phyloP scores from a whole-genome alignment of 1,140 invertebrate genomes.

The Papilio xuthus region DNA sequence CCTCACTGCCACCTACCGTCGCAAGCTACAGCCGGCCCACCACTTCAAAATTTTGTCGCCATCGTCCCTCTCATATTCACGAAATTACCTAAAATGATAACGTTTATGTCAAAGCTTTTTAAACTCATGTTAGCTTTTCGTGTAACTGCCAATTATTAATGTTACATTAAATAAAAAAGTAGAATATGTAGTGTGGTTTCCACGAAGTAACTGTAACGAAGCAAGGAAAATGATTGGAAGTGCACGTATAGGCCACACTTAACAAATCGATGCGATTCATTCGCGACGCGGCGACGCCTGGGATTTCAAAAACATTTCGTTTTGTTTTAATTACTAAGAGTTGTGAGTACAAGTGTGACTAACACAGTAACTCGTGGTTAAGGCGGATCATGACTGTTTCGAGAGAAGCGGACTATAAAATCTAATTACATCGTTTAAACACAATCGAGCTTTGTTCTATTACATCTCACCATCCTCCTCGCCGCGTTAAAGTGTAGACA shows the following conservation, averaged over 20 bases:
- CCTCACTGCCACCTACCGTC: constrained; percentile 35
- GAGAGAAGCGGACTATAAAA: constrained; percentile 58
- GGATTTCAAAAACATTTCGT: constrained; percentile 25
- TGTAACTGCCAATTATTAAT: neutral
- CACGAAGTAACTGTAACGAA: neutral
- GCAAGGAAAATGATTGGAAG: neutral
- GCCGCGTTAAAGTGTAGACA: constrained; percentile 6
- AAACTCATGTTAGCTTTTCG: neutral
- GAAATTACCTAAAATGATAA: neutral
- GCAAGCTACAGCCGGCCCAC: neutral
- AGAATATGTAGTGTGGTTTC: neutral
- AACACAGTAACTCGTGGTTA: constrained; percentile 48
- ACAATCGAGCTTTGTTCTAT: constrained; percentile 37
- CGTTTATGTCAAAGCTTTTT: neutral
- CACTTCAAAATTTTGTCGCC: constrained; percentile 12
- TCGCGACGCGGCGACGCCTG: neutral
- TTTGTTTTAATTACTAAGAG: constrained; percentile 17
- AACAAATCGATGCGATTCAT: neutral
- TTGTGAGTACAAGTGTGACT: constrained; percentile 29
- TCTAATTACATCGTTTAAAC: constrained; percentile 52
- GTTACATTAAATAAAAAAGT: neutral
- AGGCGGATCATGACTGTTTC: constrained; percentile 59
- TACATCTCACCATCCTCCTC: constrained; percentile 12
- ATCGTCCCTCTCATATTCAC: constrained; percentile 4
- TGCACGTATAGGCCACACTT: neutral